Evolutionary conservation across 1,140 invertebrate genomes (phyloP), one percentile per base, ranked within the genome.

Genomic region (Argopecten irradians): DNA sequence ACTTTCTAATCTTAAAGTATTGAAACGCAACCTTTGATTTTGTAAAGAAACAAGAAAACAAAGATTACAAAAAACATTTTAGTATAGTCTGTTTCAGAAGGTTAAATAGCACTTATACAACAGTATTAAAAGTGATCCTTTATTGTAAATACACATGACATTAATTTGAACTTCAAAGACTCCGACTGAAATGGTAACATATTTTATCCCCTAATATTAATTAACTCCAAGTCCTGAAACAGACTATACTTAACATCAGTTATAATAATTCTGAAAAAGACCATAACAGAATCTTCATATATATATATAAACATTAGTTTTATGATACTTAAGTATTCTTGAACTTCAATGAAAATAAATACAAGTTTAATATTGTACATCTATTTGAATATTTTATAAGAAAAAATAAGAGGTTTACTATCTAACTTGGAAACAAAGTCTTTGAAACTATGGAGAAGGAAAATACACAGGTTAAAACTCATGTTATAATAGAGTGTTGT

Each of bases 291-390:
- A 71, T 71, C 11, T 11, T 28, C 2, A 3, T 71, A 16, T 28
- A 71, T 28, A 46, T 8, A n/a, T n/a, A n/a, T n/a, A n/a, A n/a
- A n/a, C n/a, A n/a, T n/a, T n/a, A n/a, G n/a, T n/a, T n/a, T n/a
- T n/a, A n/a, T n/a, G n/a, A n/a, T n/a, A n/a, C n/a, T n/a, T 28
- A 71, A 71, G n/a, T 3, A 71, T n/a, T 71, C n/a, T 28, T 28
- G 55, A 71, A 28, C 16, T n/a, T 28, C 28, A 5, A 71, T n/a
- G n/a, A 71, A 71, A 71, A 71, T 71, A 71, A 71, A 71, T 71
- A 71, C 55, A 71, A 28, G 55, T 71, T 71, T 28, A 71, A 71
- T 71, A 71, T 71, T 71, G 55, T 71, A 46, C 43, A 46, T 71
- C 55, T 71, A 71, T 71, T 28, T n/a, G n/a, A n/a, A n/a, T n/a